Evolutionary conservation across 2,797 vertebrate species (phyloP).

Genomic region (Argentina silus): DNA sequence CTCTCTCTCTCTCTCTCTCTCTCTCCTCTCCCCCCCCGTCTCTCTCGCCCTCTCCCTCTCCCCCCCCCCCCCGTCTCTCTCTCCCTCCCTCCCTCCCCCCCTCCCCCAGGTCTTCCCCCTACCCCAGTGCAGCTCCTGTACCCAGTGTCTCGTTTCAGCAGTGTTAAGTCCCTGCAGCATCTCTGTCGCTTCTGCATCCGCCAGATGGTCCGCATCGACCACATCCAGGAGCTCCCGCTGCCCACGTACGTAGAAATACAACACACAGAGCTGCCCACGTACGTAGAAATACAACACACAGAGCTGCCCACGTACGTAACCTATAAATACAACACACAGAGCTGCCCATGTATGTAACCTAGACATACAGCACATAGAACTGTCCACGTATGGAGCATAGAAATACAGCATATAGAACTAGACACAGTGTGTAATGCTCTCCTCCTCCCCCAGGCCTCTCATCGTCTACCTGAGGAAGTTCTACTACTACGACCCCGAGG

Average conservation of each 20-base stretch:
- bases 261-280: slow-evolving; percentile 5
- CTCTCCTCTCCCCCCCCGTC: too few relatives aligned
- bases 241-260: slow-evolving; percentile 77
- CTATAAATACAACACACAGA: not conserved
- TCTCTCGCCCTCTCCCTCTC: too few relatives aligned
- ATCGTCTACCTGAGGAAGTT: slow-evolving; percentile 91
- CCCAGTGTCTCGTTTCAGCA: slow-evolving; percentile 95
- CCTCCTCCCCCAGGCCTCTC: slow-evolving; percentile 77
- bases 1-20: too few relatives aligned
- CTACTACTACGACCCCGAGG: slow-evolving; percentile 92
- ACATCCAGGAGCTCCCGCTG: slow-evolving; percentile 94
- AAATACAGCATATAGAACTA: too few relatives aligned
- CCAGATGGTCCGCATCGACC: slow-evolving; percentile 93
- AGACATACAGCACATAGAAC: too few relatives aligned
- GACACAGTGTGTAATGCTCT: too few relatives aligned
- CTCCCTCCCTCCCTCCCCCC: not conserved
- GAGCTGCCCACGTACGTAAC: not conserved
- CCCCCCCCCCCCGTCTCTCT: too few relatives aligned
- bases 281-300: not conserved
- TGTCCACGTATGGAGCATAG: too few relatives aligned
- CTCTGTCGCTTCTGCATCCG: slow-evolving; percentile 94
- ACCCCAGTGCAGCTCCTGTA: slow-evolving; percentile 94
- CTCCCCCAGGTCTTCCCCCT: slow-evolving; percentile 85
- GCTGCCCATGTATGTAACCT: not conserved
- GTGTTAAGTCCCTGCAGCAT: slow-evolving; percentile 93